Conservation (phyloP, 2,113 vertebrate species). For the Megaceryle torquata region DNA sequence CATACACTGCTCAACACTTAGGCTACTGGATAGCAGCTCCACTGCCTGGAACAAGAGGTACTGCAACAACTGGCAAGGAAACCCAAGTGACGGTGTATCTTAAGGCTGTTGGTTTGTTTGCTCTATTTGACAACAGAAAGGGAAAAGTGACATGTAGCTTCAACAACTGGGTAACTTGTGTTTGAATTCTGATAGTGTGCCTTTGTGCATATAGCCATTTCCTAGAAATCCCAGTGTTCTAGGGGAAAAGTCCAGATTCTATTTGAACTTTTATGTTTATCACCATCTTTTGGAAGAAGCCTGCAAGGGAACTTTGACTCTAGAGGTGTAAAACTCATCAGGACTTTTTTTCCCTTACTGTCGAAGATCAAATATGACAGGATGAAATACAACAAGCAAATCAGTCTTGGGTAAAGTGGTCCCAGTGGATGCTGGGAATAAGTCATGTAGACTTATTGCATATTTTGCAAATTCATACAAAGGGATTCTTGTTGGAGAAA, state of each 20-base stretch:
- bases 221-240: neutral
- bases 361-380: neutral
- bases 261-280: neutral
- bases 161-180: neutral
- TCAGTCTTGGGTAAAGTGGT: neutral
- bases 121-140: neutral
- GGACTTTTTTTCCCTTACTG: neutral
- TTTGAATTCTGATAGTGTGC: neutral
- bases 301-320: neutral
- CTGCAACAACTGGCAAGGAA: neutral
- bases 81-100: neutral
- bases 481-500: neutral
- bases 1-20: conserved; percentile 85
- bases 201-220: neutral
- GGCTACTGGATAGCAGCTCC: conserved; percentile 93
- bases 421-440: neutral
- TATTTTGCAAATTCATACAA: neutral
- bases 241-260: neutral
- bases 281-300: neutral
- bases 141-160: neutral
- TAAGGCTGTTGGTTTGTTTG: neutral
- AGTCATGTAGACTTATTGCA: neutral
- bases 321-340: neutral
- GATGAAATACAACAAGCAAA: neutral
- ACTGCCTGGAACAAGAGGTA: conserved; percentile 83